Evolutionary conservation across 2,113 vertebrate genomes (phyloP), one percentile per base, ranked within the genome.

Genomic region (Anhinga anhinga): DNA sequence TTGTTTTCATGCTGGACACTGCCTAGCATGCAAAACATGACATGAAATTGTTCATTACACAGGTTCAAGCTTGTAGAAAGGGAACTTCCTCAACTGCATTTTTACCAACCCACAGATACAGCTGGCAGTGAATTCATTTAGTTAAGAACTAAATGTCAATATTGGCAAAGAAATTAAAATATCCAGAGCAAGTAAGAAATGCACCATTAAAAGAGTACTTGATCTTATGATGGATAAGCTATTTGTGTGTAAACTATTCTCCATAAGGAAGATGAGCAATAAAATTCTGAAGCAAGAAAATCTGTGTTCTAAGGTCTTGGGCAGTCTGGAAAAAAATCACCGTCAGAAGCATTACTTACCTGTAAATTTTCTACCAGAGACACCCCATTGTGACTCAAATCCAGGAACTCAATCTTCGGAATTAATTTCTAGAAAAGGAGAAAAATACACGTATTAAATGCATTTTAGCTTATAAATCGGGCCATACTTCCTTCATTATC

Each of bases 341-440:
- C 61, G 73, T 86, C 71, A 84, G 56, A 94, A 49, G 44, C 29
- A 74, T 58, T 61, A 30, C 52, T 92, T 81, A 99, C 99, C 98
- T 99, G 99, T 26, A 99, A 97, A 92, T 99, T 99, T 93, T 99
- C 99, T 92, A 99, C 98, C 11, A 98, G 88, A 66, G 98, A 97
- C 74, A 99, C 98, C 32, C 98, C 98, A 92, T 99, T 99, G 98
- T 99, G 98, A 97, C 99, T 99, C 96, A 99, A 98, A 97, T 99
- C 99, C 91, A 99, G 97, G 96, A 99, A 99, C 95, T 99, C 99
- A 86, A 99, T 99, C 97, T 99, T 98, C 3, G 99, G 99, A 96
- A 99, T 99, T 84, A 99, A 95, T 98, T 99, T 99, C 99, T 99
- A 95, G 40, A 96, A 86, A 59, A 25, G 3, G 6, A 72, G 74